These are phyloP conservation scores for Aphelenchoides avenae DNA, from an alignment of 1,140 invertebrate species.

Conservation along the genomic window DNA sequence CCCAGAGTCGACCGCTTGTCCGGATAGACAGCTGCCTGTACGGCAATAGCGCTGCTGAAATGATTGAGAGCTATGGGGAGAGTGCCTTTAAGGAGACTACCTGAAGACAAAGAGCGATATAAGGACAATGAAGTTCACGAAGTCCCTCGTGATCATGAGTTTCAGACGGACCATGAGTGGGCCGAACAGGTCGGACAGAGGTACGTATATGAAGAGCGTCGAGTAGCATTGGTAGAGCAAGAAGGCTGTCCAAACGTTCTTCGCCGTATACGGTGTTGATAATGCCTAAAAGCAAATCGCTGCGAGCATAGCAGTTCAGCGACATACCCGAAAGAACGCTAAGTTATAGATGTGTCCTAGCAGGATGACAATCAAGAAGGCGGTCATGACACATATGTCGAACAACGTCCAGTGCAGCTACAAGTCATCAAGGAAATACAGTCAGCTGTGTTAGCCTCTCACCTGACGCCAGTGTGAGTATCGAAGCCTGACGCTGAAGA, in stretches of 20 bases:
- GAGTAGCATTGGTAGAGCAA: slow-evolving; percentile 49
- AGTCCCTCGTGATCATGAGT: slow-evolving; percentile 46
- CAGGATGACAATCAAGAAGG: slow-evolving; percentile 28
- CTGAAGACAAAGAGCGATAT: slow-evolving; percentile 39
- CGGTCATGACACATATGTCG: slow-evolving; percentile 13
- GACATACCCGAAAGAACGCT: too few relatives aligned
- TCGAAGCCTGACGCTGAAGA: slow-evolving; percentile 23
- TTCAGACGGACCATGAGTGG: slow-evolving; percentile 45
- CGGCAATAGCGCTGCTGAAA: slow-evolving; percentile 42
- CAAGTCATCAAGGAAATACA: background rate
- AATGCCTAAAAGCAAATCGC: slow-evolving; percentile 15
- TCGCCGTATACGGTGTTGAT: slow-evolving; percentile 29
- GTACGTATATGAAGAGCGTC: slow-evolving; percentile 45
- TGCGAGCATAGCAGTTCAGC: too few relatives aligned
- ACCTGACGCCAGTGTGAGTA: too few relatives aligned
- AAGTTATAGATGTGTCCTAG: too few relatives aligned
- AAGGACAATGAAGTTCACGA: slow-evolving; percentile 45
- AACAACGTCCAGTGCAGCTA: slow-evolving; percentile 33
- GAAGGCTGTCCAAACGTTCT: slow-evolving; percentile 35
- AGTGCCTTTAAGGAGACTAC: slow-evolving; percentile 2
- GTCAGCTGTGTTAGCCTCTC: slow-evolving; percentile 9
- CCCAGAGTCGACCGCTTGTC: slow-evolving; percentile 16
- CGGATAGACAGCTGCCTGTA: slow-evolving; percentile 46
- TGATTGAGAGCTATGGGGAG: background rate
- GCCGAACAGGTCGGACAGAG: slow-evolving; percentile 38